These are phyloP conservation scores for Parambassis ranga DNA, from an alignment of 2,797 vertebrate species.

Conservation along the genomic window DNA sequence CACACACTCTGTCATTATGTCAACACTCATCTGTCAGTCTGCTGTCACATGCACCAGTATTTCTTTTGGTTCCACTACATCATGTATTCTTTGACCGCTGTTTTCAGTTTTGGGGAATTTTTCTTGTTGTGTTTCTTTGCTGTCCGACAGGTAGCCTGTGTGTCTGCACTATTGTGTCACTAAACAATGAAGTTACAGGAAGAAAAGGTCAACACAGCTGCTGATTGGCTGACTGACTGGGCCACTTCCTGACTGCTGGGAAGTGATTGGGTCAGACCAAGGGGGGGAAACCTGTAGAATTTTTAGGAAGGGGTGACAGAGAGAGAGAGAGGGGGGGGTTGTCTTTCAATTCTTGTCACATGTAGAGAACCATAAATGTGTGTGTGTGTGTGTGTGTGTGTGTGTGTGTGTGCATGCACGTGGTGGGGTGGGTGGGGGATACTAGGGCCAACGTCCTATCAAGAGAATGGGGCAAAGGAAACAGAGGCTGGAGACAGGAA, in stretches of 20 bases:
- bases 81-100: not conserved
- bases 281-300: conserved; percentile 18
- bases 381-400: conserved; percentile 24
- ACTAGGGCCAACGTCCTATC: conserved; percentile 82
- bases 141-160: conserved; percentile 75
- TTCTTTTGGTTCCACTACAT: conserved; percentile 20
- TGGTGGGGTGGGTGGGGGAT: not conserved
- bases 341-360: conserved; percentile 66
- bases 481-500: conserved; percentile 90
- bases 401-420: conserved; percentile 23
- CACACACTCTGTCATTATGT: not conserved
- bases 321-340: conserved; percentile 5
- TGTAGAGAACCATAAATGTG: conserved; percentile 48
- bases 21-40: not conserved
- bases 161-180: conserved; percentile 83
- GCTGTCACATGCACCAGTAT: too few relatives aligned
- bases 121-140: conserved; percentile 55
- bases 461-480: conserved; percentile 88
- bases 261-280: conserved; percentile 76
- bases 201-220: conserved; percentile 77
- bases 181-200: conserved; percentile 83
- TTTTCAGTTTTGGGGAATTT: conserved; percentile 22
- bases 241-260: conserved; percentile 83
- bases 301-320: not conserved
- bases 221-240: conserved; percentile 77